Evolutionary conservation across 2,797 vertebrate species (phyloP).

Genomic region (Holocentrus rufus): DNA sequence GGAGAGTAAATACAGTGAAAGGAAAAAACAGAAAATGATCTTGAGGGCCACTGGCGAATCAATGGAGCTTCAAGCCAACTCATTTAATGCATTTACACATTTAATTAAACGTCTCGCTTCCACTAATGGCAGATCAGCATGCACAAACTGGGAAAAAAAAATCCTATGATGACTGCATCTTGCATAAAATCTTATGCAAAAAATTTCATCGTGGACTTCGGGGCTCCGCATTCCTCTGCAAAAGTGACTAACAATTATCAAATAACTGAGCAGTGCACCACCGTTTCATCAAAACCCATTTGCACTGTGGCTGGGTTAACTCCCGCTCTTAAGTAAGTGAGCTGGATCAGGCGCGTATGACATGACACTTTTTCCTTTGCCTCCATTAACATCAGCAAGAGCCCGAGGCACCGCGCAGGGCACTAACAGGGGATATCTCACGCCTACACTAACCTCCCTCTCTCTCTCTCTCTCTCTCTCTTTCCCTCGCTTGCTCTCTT

Average conservation of each 20-base stretch:
- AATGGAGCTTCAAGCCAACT: neutral
- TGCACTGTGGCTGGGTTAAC: slow-evolving; percentile 17
- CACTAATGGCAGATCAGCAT: neutral
- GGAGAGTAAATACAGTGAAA: slow-evolving; percentile 44
- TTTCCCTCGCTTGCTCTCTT: slow-evolving; percentile 30
- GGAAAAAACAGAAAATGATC: slow-evolving; percentile 42
- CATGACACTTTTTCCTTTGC: slow-evolving; percentile 60
- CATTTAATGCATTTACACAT: slow-evolving; percentile 13
- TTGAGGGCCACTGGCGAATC: neutral
- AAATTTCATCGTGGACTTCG: neutral
- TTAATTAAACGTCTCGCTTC: neutral
- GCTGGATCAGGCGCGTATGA: slow-evolving; percentile 40
- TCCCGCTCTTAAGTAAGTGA: slow-evolving; percentile 19
- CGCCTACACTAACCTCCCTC: slow-evolving; percentile 50
- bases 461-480: slow-evolving; percentile 24
- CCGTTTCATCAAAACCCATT: slow-evolving; percentile 13
- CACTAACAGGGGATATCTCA: slow-evolving; percentile 59
- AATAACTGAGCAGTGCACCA: slow-evolving; percentile 7
- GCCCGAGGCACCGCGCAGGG: slow-evolving; percentile 52
- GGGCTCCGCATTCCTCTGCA: neutral
- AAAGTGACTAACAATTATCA: neutral
- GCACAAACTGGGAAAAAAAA: neutral
- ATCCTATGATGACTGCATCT: neutral
- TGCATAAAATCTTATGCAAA: neutral
- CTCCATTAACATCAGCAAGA: slow-evolving; percentile 67